Evolutionary conservation across 2,113 vertebrate species (phyloP), one percentile per base, ranked within the genome.

Genomic region (Tachysurus fulvidraco): DNA sequence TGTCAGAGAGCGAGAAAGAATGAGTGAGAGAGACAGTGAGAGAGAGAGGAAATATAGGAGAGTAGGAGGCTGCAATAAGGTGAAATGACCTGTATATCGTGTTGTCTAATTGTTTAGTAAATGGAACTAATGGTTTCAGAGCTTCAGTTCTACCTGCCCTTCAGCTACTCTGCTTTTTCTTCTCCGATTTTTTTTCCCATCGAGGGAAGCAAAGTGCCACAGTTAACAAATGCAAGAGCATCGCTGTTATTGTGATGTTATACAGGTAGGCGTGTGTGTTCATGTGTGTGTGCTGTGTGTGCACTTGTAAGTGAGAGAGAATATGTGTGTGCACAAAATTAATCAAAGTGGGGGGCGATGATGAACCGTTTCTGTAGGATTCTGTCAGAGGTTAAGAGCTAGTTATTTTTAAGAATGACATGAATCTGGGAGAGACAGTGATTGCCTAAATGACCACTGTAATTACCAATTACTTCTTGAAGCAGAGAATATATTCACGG

Each of bases 381-480:
- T 98, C 98, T 99, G 98, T 99, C 98, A 99, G 98, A 99, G 98
- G 98, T 99, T 99, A 99, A 99, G 98, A 99, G 98, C 98, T 98
- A 98, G 98, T 99, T 99, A 99, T 99, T 99, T 99, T 99, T 99
- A 99, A 99, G 98, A 99, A 99, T 99, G 97, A 99, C 98, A 99
- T 99, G 98, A 99, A 99, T 99, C 98, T 98, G 96, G 94, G 96
- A 95, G 96, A 98, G 98, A 99, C 98, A 99, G 97, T 98, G 98
- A 99, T 99, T 99, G 98, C 97, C 97, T 99, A 99, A 99, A 99
- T 98, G 98, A 99, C 97, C 98, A 98, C 97, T 99, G 97, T 99
- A 99, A 99, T 99, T 99, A 99, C 98, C 98, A 99, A 99, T 99
- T 99, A 99, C 97, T 99, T 99, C 97, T 98, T 98, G 98, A 99